These are phyloP conservation scores for Uropetala carovei DNA, from an alignment of 2,888 invertebrate genomes.

Conservation along the genomic window DNA sequence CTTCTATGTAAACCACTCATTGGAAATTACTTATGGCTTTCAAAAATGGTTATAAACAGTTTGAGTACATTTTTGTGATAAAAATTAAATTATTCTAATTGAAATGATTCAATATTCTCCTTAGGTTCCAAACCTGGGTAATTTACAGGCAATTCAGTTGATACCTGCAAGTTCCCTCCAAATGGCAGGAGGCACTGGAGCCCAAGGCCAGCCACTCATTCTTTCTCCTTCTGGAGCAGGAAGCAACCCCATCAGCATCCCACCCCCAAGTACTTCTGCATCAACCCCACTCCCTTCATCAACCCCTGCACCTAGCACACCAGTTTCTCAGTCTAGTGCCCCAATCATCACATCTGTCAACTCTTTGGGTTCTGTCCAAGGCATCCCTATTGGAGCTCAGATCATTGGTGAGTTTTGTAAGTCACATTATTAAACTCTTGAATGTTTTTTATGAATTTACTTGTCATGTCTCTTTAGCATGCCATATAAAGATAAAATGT, in stretches of 20 bases:
- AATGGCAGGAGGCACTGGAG: conserved; percentile 68
- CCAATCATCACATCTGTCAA: conserved; percentile 41
- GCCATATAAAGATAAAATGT: too few relatives aligned
- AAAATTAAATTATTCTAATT: too few relatives aligned
- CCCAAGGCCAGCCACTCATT: conserved; percentile 69
- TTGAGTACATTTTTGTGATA: background rate
- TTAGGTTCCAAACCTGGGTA: conserved; percentile 84
- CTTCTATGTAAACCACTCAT: background rate
- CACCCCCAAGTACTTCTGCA: conserved; percentile 48
- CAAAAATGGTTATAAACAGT: background rate
- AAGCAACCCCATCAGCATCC: conserved; percentile 38
- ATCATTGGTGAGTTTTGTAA: conserved; percentile 73
- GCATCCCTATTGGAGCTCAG: conserved; percentile 72
- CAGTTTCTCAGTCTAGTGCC: conserved; percentile 66
- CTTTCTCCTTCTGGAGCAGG: conserved; percentile 51
- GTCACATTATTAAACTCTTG: conserved; percentile 70
- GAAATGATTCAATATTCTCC: background rate
- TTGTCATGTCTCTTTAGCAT: too few relatives aligned
- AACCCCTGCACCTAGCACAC: conserved; percentile 62
- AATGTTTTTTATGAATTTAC: too few relatives aligned
- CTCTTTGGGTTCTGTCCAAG: conserved; percentile 70
- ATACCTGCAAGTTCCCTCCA: conserved; percentile 82
- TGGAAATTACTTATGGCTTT: too few relatives aligned
- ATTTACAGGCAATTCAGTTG: conserved; percentile 82
- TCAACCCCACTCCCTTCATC: conserved; percentile 58